Conservation (phyloP, 2,113 vertebrate genomes). For the Oreochromis niloticus region DNA sequence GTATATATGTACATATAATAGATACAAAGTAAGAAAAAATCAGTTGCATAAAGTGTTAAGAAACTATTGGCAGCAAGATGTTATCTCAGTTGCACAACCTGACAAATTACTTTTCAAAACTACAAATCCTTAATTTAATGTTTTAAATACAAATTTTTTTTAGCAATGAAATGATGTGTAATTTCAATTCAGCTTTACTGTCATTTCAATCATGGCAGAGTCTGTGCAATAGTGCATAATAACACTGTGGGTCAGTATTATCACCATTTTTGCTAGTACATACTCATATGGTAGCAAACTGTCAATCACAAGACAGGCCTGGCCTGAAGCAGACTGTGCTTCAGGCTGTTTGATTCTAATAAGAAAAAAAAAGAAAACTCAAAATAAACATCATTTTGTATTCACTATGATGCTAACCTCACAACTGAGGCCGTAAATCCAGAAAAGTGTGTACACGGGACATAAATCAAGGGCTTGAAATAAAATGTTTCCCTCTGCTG, state of each 20-base stretch:
- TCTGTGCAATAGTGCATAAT: not conserved
- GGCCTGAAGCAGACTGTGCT: not conserved
- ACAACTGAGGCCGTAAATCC: not conserved
- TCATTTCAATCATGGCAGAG: not conserved
- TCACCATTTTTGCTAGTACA: not conserved
- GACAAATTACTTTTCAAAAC: not conserved
- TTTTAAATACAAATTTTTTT: not conserved
- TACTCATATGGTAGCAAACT: not conserved
- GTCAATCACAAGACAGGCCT: not conserved
- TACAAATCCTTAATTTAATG: not conserved
- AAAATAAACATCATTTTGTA: not conserved
- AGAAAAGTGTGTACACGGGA: not conserved
- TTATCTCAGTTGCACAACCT: not conserved
- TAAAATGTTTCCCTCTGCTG: not conserved
- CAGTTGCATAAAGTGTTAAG: not conserved
- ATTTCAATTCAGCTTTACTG: not conserved
- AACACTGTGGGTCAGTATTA: not conserved
- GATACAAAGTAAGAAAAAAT: not conserved
- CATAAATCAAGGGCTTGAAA: not conserved
- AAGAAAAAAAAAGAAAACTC: not conserved
- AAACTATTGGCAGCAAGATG: not conserved
- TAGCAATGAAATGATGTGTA: not conserved
- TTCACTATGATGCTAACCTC: rapidly evolving
- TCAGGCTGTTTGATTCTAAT: not conserved
- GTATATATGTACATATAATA: not conserved